Conservation (phyloP, 2,113 vertebrate genomes). For the Solea senegalensis region DNA sequence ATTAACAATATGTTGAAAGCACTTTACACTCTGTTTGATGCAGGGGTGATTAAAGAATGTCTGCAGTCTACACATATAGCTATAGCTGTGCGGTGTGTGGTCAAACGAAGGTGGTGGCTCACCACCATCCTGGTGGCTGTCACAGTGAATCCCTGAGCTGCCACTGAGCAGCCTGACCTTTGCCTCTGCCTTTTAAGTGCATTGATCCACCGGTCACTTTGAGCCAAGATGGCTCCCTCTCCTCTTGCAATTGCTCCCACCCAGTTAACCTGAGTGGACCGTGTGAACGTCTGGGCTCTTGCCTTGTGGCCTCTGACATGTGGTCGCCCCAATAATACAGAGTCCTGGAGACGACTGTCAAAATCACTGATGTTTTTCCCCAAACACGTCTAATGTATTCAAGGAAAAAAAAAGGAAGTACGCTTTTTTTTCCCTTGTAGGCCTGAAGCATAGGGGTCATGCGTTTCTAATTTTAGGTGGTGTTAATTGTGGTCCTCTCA, state of each 20-base stretch:
- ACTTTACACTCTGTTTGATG: too few species aligned
- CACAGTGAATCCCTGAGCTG: slow-evolving; percentile 64
- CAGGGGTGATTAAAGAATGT: not conserved
- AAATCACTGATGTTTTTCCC: slow-evolving; percentile 28
- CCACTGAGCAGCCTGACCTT: slow-evolving; percentile 74
- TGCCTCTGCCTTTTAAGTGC: slow-evolving; percentile 74
- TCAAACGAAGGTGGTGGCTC: slow-evolving; percentile 24
- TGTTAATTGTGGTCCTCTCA: slow-evolving; percentile 75
- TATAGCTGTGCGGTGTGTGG: slow-evolving; percentile 12
- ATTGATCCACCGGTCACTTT: slow-evolving; percentile 76
- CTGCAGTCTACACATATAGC: slow-evolving; percentile 2
- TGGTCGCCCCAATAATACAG: slow-evolving; percentile 8
- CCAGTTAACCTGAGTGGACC: slow-evolving; percentile 54
- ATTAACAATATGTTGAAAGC: not conserved
- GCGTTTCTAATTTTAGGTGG: slow-evolving; percentile 73
- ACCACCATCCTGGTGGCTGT: slow-evolving; percentile 43
- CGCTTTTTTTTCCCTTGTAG: slow-evolving; percentile 1
- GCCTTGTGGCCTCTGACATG: slow-evolving; percentile 37
- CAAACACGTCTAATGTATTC: slow-evolving; percentile 19
- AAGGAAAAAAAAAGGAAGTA: not conserved
- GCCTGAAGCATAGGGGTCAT: slow-evolving; percentile 49
- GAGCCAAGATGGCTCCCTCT: slow-evolving; percentile 60
- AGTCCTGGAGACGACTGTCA: slow-evolving; percentile 34
- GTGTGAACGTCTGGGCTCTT: slow-evolving; percentile 35
- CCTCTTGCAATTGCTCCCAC: slow-evolving; percentile 17